Percentiles rank a stretch among this genome's conserved stretches.
These are phyloP conservation scores for Hippopotamyrus pictus DNA, from an alignment of 2,797 vertebrate genomes.

Conservation along the genomic window DNA sequence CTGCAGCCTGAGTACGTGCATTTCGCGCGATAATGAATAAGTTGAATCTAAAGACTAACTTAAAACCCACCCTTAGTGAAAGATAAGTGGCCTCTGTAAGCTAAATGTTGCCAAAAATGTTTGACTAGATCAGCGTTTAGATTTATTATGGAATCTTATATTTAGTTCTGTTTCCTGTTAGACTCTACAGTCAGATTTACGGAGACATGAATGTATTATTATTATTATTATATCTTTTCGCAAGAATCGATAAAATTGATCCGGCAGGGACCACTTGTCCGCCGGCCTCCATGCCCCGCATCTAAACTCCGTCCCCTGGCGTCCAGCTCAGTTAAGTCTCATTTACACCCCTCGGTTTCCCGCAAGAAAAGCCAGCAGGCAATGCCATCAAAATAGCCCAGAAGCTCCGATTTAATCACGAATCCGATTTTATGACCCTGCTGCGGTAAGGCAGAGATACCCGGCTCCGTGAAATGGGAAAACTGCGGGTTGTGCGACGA, in stretches of 20 bases:
- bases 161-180: neutral
- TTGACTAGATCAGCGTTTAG: neutral
- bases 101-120: neutral
- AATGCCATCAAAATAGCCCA: neutral
- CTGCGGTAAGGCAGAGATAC: neutral
- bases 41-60: neutral
- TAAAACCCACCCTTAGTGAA: neutral
- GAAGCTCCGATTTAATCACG: neutral
- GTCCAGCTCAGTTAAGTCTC: neutral
- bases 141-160: neutral
- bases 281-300: neutral
- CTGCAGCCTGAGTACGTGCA: neutral
- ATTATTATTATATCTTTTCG: neutral
- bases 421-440: neutral
- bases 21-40: neutral
- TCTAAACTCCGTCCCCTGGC: neutral
- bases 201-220: neutral
- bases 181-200: neutral
- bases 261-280: neutral
- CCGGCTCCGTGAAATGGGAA: neutral
- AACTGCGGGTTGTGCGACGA: neutral
- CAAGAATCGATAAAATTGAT: neutral
- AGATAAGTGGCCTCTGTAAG: neutral
- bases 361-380: neutral
- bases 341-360: neutral